These are phyloP conservation scores for Xestia sexstrigata DNA, from an alignment of 2,888 invertebrate species.

Conservation along the genomic window DNA sequence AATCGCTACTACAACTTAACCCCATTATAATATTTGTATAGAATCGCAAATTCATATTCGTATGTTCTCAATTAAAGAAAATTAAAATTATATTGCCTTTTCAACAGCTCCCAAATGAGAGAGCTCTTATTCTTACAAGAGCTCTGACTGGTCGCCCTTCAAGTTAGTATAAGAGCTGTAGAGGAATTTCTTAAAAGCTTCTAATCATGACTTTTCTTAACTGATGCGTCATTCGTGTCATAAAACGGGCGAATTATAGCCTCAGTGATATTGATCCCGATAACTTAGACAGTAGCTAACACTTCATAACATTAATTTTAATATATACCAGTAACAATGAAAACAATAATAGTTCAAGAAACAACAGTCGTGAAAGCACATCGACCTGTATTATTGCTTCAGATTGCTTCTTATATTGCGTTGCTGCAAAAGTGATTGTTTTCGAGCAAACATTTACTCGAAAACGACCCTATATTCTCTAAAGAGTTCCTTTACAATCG, in stretches of 20 bases:
- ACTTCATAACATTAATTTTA: background rate
- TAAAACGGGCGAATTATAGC: background rate
- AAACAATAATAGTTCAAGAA: background rate
- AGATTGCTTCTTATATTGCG: conserved; percentile 29
- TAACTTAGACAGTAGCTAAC: background rate
- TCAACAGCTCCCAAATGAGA: background rate
- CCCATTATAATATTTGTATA: background rate
- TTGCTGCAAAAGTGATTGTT: conserved; percentile 20
- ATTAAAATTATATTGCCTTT: background rate
- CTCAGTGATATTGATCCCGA: background rate
- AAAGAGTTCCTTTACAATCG: background rate
- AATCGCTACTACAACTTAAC: background rate
- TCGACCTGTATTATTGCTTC: conserved; percentile 4
- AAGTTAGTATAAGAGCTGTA: background rate
- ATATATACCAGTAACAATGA: background rate
- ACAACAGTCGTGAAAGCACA: conserved; percentile 12
- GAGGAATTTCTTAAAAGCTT: background rate
- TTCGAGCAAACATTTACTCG: conserved; percentile 15
- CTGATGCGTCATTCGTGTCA: background rate
- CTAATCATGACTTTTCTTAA: background rate
- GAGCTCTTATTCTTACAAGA: background rate
- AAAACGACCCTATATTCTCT: background rate
- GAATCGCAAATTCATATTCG: background rate
- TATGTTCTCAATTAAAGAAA: background rate
- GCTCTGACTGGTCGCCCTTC: background rate